Evolutionary conservation across 1,140 invertebrate genomes (phyloP), one percentile per base, ranked within the genome.

Genomic region (Penaeus vannamei): DNA sequence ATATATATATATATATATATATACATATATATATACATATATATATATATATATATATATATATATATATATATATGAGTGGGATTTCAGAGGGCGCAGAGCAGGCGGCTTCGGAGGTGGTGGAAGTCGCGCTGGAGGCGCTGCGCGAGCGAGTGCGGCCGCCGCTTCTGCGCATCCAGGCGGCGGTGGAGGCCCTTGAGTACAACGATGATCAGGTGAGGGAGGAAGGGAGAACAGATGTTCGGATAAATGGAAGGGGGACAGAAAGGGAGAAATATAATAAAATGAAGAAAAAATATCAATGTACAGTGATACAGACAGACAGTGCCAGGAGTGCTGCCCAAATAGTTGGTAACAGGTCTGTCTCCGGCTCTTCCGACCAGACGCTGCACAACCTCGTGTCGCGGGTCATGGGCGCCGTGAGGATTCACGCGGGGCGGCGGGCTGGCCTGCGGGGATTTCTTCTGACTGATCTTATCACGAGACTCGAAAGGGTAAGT

Each of bases 191-290:
- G 42, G 82, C 82, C 12, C 69, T 89, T 36, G 32, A 32, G 69
- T 84, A 62, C 82, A 89, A 84, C n/a, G 82, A 89, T 23, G 87
- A 89, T 66, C 81, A 89, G 82, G 87, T 89, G 22, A 26, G 76
- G 76, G 76, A 22, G 76, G 20, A n/a, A 36, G 64, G 14, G 64
- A 66, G 64, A 66, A 12, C 7, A 12, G 4, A 12, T 0, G 64
- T 8, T 4, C 5, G 64, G 14, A 12, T 8, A 12, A 66, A 12
- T 23, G 64, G 14, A 12, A 5, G 64, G 4, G 64, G 7, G 64
- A 66, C 4, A 66, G 64, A 66, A 0, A 66, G 64, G 1, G 64
- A 4, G 12, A 2, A 5, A 66, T 4, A 66, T 17, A 64, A n/a
- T 19, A 7, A 7, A 7, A 66, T 2, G 7, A 7, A 66, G 64